phyloP scores from a whole-genome alignment of 2,113 vertebrate genomes.

The Bambusicola thoracicus region DNA sequence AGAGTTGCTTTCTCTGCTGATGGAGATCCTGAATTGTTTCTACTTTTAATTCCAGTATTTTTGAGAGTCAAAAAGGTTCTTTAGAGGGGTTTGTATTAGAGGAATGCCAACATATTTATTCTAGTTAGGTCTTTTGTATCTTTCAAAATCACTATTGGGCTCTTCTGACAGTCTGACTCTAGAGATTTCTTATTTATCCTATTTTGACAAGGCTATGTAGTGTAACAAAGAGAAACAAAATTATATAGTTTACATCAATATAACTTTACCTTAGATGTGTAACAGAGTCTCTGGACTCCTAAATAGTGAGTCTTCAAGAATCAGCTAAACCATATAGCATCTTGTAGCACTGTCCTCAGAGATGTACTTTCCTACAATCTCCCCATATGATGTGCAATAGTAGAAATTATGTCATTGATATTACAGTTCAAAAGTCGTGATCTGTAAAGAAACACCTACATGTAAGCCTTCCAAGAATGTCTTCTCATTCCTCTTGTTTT shows the following conservation, averaged over 20 bases:
- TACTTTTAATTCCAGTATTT: not conserved
- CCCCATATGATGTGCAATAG: not conserved
- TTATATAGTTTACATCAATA: not conserved
- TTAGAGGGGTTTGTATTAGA: not conserved
- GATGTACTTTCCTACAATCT: not conserved
- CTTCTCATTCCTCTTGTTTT: not conserved
- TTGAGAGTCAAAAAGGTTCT: not conserved
- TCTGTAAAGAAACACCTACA: not conserved
- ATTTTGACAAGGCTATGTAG: not conserved
- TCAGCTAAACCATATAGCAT: rapidly evolving
- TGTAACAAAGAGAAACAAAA: not conserved
- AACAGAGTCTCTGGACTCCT: not conserved
- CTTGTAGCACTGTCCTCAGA: not conserved
- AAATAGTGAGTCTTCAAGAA: not conserved
- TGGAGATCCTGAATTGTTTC: not conserved
- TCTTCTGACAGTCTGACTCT: not conserved
- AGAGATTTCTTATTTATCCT: not conserved
- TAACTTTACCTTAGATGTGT: not conserved
- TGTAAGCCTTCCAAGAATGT: not conserved
- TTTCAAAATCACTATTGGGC: not conserved
- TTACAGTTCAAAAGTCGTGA: not conserved
- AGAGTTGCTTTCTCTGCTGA: not conserved
- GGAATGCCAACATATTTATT: not conserved
- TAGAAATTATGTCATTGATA: not conserved
- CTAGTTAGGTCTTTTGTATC: not conserved